Conservation (phyloP, 2,888 invertebrate species). For the Himalopsyche anomala region DNA sequence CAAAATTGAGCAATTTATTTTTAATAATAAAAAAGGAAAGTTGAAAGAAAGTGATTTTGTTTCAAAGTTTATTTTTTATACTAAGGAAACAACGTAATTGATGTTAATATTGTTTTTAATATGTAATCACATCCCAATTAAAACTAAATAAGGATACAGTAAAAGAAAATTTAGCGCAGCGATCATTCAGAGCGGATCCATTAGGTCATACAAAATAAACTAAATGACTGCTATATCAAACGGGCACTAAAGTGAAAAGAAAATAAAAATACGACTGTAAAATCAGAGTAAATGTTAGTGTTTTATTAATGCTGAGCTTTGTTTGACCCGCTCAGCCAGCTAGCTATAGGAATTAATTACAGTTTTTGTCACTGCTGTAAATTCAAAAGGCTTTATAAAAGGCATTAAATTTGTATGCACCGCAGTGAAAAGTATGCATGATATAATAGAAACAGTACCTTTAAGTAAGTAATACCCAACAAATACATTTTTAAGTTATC, state of each 20-base stretch:
- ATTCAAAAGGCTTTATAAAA: constrained; percentile 8
- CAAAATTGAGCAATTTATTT: too few species aligned
- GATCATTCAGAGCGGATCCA: not conserved
- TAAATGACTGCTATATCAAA: not conserved
- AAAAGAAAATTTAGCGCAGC: not conserved
- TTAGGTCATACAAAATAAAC: constrained; percentile 23
- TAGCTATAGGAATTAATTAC: constrained; percentile 10
- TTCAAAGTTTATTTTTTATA: too few species aligned
- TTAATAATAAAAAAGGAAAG: too few species aligned
- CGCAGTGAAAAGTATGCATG: not conserved
- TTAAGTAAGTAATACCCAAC: not conserved
- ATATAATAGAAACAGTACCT: not conserved
- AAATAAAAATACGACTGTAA: constrained; percentile 30
- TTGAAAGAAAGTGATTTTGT: too few species aligned
- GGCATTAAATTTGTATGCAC: constrained; percentile 17
- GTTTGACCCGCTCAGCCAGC: constrained; percentile 14
- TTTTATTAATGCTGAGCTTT: constrained; percentile 22
- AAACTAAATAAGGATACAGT: not conserved
- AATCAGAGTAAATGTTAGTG: constrained; percentile 23
- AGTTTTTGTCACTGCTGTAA: constrained; percentile 16
- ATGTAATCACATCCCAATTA: not conserved
- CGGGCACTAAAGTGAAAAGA: constrained; percentile 13
- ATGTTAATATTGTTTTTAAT: not conserved
- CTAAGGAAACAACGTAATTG: too few species aligned
- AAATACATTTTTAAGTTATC: too few species aligned